These are phyloP conservation scores for Cisticola juncidis DNA, from an alignment of 2,113 vertebrate genomes.

Conservation along the genomic window DNA sequence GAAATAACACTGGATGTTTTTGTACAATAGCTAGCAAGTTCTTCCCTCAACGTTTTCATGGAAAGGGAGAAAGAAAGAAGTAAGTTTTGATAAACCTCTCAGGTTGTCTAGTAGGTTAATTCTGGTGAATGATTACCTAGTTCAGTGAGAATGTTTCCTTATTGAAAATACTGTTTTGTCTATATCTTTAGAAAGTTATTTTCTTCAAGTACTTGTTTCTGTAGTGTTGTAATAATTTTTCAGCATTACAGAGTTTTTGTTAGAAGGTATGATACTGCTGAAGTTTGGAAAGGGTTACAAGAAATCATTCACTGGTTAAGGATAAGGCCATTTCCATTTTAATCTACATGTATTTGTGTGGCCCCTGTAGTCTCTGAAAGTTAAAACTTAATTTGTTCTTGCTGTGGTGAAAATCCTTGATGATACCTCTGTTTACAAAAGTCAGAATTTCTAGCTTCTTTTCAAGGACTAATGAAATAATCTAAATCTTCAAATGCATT, in stretches of 20 bases:
- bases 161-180: neutral
- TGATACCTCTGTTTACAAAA: neutral
- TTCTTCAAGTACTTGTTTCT: neutral
- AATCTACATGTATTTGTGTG: neutral
- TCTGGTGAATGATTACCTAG: neutral
- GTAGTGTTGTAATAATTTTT: neutral
- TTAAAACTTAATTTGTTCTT: neutral
- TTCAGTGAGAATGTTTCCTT: neutral
- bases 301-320: neutral
- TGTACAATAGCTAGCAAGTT: neutral
- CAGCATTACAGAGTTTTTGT: neutral
- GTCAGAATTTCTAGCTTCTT: neutral
- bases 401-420: neutral
- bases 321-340: neutral
- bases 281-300: neutral
- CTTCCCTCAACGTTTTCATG: neutral
- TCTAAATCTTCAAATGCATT: slow-evolving; percentile 17
- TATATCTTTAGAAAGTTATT: neutral
- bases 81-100: neutral
- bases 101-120: neutral
- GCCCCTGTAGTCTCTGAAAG: neutral
- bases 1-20: neutral
- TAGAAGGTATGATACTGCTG: neutral
- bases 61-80: neutral
- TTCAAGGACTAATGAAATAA: neutral